phyloP scores from a whole-genome alignment of 2,113 vertebrate genomes.

The Sardina pilchardus region DNA sequence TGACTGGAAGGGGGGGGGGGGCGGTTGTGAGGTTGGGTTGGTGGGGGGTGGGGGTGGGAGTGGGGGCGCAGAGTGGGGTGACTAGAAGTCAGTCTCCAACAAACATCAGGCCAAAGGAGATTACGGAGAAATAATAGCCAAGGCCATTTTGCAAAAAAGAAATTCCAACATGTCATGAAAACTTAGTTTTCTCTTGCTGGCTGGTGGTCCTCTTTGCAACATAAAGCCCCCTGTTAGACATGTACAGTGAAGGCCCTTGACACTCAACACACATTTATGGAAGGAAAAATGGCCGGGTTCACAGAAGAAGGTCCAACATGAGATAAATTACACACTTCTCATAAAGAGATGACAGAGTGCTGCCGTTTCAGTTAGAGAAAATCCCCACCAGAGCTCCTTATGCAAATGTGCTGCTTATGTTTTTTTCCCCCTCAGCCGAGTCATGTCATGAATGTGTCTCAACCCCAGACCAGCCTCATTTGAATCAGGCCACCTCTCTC shows the following conservation, averaged over 20 bases:
- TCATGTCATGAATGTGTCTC: not conserved
- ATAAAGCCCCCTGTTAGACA: not conserved
- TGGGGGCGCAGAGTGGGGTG: not conserved
- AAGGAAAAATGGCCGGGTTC: not conserved
- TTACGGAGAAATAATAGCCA: not conserved
- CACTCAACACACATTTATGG: constrained; percentile 10
- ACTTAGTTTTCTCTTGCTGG: not conserved
- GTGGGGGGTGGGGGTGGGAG: not conserved
- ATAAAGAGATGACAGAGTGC: constrained; percentile 4
- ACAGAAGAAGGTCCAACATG: not conserved
- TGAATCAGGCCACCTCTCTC: not conserved
- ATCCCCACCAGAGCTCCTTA: constrained; percentile 1
- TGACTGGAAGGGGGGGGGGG: not conserved
- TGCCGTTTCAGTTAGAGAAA: constrained; percentile 12
- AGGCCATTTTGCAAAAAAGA: not conserved
- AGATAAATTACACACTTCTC: constrained; percentile 17
- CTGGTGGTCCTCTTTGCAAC: not conserved
- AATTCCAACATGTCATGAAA: not conserved
- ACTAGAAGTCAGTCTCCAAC: not conserved
- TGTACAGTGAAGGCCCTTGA: not conserved
- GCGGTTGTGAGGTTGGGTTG: not conserved
- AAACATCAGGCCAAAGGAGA: not conserved
- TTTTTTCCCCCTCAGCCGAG: not conserved
- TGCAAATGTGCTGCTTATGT: not conserved
- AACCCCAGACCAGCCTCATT: not conserved